phyloP scores from a whole-genome alignment of 2,888 invertebrate genomes.

The Nowickia ferox region DNA sequence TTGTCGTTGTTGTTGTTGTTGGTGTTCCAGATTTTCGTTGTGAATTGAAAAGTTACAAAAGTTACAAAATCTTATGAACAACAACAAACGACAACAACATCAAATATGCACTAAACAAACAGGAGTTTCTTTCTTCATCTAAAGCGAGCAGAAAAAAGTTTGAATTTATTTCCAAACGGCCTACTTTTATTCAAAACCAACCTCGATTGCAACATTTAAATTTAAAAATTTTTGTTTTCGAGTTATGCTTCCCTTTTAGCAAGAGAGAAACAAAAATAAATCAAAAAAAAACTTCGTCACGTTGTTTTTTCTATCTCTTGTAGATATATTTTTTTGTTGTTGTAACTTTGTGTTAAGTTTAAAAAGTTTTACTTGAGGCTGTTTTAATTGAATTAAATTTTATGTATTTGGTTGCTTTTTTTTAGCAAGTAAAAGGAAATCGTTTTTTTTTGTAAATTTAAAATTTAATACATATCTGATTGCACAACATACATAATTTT shows the following conservation, averaged over 20 bases:
- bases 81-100: conserved; percentile 10
- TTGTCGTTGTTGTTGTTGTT: conserved; percentile 24
- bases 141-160: conserved; percentile 7
- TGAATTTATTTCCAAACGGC: conserved; percentile 42
- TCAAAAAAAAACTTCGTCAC: conserved; percentile 33
- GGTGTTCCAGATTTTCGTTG: conserved; percentile 69
- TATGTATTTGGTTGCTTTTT: conserved; percentile 14
- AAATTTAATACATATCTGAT: not conserved
- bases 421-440: not conserved
- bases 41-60: conserved; percentile 52
- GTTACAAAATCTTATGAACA: conserved; percentile 45
- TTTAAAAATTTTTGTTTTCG: not conserved
- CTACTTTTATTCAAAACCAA: conserved; percentile 27
- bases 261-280: not conserved
- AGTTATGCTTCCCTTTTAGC: conserved; percentile 3
- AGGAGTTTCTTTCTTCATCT: conserved; percentile 6
- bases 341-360: conserved; percentile 5
- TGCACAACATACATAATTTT: conserved; percentile 1
- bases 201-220: conserved; percentile 41
- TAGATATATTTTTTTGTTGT: conserved; percentile 7
- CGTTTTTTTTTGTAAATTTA: not conserved
- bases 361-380: not conserved
- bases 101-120: conserved; percentile 33
- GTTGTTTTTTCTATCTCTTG: conserved; percentile 25
- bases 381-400: conserved; percentile 36